Base-by-base conservation (phyloP, 2,113 vertebrate genomes). In the Salvelinus namaycush region DNA sequence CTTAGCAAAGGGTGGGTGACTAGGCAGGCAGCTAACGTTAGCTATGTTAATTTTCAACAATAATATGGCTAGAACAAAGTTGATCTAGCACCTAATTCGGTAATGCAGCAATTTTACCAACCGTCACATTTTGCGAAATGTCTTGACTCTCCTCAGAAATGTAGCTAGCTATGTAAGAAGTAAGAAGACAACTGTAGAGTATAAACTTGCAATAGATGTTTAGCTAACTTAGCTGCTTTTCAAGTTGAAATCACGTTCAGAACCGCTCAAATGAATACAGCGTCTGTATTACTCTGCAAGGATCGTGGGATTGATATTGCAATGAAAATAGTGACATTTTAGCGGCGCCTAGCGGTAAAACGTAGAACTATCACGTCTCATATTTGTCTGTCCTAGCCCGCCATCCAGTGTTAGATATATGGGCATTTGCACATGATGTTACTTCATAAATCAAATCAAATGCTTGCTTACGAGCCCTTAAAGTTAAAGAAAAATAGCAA, bases 211-310 rank as follows among this genome's bases (percentile, higher is more conserved):
- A 51, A 39, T 2, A 31, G 8, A 44, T 68, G 13, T 68, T 67
- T 68, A 12, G 68, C 51, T 24, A 24, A 26, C 26, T 26, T 74
- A 72, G 60, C 77, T 68, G 31, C 6, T 34, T 79, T 70, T 67
- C 79, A 60, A 81, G 83, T 70, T 70, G 67, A 51, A 51, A 20
- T 13, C 18, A 1, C 57, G 59, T 11, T 62, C 18, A n/a, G 59
- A 8, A 82, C 74, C 87, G 88, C 93, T 94, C 92, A 94, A 93
- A 93, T 87, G 89, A 89, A 89, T 76, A 89, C 90, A 92, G 85
- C 84, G 84, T 80, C n/a, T 44, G 39, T 44, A 12, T 11, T 12
- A 44, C 39, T 44, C 39, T 51, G 77, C 11, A 75, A 67, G 91
- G 83, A 92, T 90, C 89, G 87, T 91, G 90, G 91, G 92, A 90